Evolutionary conservation across 1,140 invertebrate genomes (phyloP).

Genomic region (Drosophila virilis): DNA sequence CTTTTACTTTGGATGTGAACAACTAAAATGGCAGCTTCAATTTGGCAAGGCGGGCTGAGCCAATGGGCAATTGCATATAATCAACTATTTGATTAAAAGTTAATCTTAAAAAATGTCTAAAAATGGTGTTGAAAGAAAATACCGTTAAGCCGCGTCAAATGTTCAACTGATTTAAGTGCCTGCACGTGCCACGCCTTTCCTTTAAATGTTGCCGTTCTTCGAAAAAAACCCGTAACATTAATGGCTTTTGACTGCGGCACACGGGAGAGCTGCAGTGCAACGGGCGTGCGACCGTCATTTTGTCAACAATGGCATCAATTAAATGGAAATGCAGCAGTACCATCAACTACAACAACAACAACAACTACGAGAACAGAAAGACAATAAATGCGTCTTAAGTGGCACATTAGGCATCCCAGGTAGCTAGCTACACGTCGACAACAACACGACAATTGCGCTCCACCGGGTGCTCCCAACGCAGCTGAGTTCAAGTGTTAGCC

Average conservation of each 20-base stretch:
- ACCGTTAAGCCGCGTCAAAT: neutral
- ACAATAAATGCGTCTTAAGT: slow-evolving; percentile 82
- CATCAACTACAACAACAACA: slow-evolving; percentile 30
- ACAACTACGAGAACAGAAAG: slow-evolving; percentile 47
- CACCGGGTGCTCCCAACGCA: slow-evolving; percentile 48
- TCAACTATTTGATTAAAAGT: too few species aligned
- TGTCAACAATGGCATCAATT: slow-evolving; percentile 82
- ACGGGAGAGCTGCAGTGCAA: slow-evolving; percentile 29
- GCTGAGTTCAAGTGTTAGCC: neutral
- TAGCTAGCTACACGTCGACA: slow-evolving; percentile 24
- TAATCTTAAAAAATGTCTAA: neutral
- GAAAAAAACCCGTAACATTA: slow-evolving; percentile 57
- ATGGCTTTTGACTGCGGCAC: slow-evolving; percentile 59
- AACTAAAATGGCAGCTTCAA: neutral
- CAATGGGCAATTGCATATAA: neutral
- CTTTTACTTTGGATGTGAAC: slow-evolving; percentile 47
- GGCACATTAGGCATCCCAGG: slow-evolving; percentile 77
- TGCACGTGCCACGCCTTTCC: slow-evolving; percentile 1
- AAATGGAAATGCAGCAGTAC: slow-evolving; percentile 74
- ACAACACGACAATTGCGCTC: slow-evolving; percentile 5
- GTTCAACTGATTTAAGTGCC: slow-evolving; percentile 43
- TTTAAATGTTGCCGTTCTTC: slow-evolving; percentile 20
- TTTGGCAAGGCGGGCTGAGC: slow-evolving; percentile 36
- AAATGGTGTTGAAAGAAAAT: neutral
- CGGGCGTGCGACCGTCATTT: slow-evolving; percentile 71